These are phyloP conservation scores for Cyanoderma ruficeps DNA, from an alignment of 2,113 vertebrate genomes.

Conservation along the genomic window DNA sequence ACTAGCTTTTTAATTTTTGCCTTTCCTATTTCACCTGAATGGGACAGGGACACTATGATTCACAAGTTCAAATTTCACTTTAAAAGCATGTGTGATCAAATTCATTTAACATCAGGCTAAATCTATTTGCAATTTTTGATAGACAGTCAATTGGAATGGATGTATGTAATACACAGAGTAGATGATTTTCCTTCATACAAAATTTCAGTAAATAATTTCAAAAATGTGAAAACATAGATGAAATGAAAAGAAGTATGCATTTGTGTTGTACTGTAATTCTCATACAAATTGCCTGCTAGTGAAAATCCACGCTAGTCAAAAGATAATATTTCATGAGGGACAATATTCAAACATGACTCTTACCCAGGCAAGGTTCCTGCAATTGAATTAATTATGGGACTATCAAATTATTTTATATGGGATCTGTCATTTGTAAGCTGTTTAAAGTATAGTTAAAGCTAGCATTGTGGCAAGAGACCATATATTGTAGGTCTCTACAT, in stretches of 20 bases:
- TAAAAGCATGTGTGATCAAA: fast-evolving
- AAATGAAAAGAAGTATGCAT: neutral
- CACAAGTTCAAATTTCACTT: neutral
- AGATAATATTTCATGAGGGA: neutral
- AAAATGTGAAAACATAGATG: neutral
- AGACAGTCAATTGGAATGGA: neutral
- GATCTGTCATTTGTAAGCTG: constrained; percentile 3
- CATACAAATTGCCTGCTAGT: neutral
- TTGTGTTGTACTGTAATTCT: neutral
- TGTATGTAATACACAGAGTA: neutral
- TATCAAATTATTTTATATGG: constrained; percentile 12
- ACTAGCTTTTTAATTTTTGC: neutral
- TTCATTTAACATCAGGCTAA: neutral
- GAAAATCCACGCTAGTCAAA: neutral
- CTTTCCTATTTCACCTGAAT: neutral
- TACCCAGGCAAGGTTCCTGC: neutral
- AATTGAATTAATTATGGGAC: neutral
- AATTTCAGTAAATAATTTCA: neutral
- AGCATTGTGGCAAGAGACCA: neutral
- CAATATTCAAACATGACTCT: neutral
- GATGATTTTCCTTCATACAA: neutral
- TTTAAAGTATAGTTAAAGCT: constrained; percentile 6
- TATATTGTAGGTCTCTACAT: neutral
- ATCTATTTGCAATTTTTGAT: neutral
- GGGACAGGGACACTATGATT: neutral